Evolutionary conservation across 1,140 invertebrate species (phyloP).

Genomic region (Myzus persicae): DNA sequence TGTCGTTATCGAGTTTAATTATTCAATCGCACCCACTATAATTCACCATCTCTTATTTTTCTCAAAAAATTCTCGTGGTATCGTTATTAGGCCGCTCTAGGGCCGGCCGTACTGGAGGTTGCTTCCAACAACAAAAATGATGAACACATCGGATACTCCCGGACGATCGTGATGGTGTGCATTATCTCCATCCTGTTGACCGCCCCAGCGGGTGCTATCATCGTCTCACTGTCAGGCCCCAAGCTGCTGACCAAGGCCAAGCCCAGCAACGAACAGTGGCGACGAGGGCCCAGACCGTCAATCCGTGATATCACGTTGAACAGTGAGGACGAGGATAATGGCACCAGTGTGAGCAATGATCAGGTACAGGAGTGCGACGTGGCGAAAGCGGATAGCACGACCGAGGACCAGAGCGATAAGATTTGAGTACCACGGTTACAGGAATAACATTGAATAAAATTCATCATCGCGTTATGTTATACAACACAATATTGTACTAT

Average conservation of each 20-base stretch:
- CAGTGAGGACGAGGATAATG: constrained; percentile 70
- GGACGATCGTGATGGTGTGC: constrained; percentile 75
- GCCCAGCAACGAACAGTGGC: constrained; percentile 70
- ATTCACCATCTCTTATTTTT: background rate
- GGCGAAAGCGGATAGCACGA: background rate
- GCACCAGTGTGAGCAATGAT: constrained; percentile 65
- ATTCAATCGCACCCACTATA: too few species aligned
- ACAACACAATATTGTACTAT: background rate
- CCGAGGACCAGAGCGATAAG: background rate
- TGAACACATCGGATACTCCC: constrained; percentile 67
- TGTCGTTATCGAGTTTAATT: background rate
- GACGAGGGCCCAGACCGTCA: constrained; percentile 77
- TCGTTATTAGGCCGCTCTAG: constrained; percentile 76
- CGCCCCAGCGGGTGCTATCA: constrained; percentile 86
- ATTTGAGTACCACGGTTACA: background rate
- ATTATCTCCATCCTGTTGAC: constrained; percentile 91
- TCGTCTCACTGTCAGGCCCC: constrained; percentile 84
- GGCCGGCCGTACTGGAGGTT: constrained; percentile 77
- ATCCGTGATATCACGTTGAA: constrained; percentile 85
- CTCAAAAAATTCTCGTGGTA: background rate
- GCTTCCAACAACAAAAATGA: constrained; percentile 65
- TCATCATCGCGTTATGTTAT: background rate
- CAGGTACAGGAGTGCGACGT: constrained; percentile 36
- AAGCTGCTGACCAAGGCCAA: constrained; percentile 74
- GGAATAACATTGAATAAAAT: background rate